A percentile compares a stretch with the other conserved stretches of the same genome.
Conservation (phyloP, 2,797 vertebrate genomes). For the Darevskia nairensis region DNA sequence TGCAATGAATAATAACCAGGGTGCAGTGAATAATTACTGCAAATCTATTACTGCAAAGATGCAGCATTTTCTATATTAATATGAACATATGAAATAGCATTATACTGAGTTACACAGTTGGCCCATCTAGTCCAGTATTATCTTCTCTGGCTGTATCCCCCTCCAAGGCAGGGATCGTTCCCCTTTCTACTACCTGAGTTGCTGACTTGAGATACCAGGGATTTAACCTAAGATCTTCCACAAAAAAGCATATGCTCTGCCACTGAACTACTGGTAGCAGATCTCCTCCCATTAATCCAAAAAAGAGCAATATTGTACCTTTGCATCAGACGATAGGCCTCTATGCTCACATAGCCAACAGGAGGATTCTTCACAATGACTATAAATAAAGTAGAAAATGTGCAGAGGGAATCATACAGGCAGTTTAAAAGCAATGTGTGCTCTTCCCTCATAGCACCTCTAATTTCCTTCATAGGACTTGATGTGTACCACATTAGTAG, state of each 20-base stretch:
- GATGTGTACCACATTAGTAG: constrained; percentile 54
- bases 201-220: not conserved
- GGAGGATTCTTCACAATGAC: not conserved
- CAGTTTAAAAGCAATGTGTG: constrained; percentile 30
- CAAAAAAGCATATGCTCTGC: not conserved
- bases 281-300: not conserved
- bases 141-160: not conserved
- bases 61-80: not conserved
- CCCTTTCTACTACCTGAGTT: not conserved
- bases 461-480: constrained; percentile 64
- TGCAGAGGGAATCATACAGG: constrained; percentile 21
- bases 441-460: constrained; percentile 54
- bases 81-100: not conserved
- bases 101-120: not conserved
- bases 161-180: not conserved
- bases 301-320: constrained; percentile 9
- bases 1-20: too few relatives aligned
- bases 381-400: constrained; percentile 20
- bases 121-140: not conserved
- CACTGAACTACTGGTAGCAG: not conserved
- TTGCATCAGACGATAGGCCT: not conserved
- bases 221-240: not conserved
- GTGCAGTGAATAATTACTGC: too few relatives aligned
- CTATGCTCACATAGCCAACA: not conserved
- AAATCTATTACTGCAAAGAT: not conserved